Evolutionary conservation across 1,140 invertebrate genomes (phyloP), one percentile per base, ranked within the genome.

Genomic region (Papilio glaucus): DNA sequence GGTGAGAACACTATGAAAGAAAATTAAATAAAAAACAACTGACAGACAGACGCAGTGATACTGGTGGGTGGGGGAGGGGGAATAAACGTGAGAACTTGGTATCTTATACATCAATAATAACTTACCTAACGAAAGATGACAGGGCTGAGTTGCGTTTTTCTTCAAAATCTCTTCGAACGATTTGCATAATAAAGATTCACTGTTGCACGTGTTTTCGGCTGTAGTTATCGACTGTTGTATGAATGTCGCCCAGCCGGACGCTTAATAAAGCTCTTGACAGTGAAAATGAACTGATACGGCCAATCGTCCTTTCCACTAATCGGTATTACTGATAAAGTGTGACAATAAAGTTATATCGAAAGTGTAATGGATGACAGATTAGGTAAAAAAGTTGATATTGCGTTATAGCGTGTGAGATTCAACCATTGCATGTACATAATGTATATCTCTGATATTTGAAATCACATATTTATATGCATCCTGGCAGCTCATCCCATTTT

Each of bases 71-170:
- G n/a, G n/a, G n/a, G n/a, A n/a, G n/a, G n/a, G n/a, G n/a, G n/a
- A n/a, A n/a, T n/a, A n/a, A n/a, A n/a, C n/a, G n/a, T n/a, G n/a
- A n/a, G n/a, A n/a, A n/a, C n/a, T n/a, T n/a, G n/a, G n/a, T n/a
- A n/a, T n/a, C n/a, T n/a, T n/a, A n/a, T n/a, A n/a, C 6, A 33
- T 33, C 2, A 33, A 33, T 33, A 69, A 63, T 29, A 21, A n/a
- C 15, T 70, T 71, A 76, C 68, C 75, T 76, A 71, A 76, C 42
- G 60, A 73, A 67, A 21, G 69, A 71, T 12, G 57, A 42, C 10
- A 77, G 6, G 8, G 41, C 60, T 45, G 65, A 15, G 12, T 74
- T 77, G 29, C 41, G 71, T 72, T 77, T 76, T 10, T 63, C 69
- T 21, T 68, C 60, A 21, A 41, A 69, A 18, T 69, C 24, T 69